Evolutionary conservation across 1,140 invertebrate genomes (phyloP).

Genomic region (Pogonognathellus flavescens): DNA sequence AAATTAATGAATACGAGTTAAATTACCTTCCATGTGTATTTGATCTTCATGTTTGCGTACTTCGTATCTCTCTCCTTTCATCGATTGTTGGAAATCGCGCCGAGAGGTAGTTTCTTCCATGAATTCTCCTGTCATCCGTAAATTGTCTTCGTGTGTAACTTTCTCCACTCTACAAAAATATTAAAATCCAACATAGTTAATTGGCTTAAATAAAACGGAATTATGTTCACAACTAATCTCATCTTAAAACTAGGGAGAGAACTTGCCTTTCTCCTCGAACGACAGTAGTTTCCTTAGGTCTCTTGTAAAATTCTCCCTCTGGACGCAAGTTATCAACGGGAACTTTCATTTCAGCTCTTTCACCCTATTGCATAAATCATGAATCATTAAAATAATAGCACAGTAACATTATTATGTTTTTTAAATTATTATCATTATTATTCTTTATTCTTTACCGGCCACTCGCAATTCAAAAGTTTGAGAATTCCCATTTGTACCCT

Average conservation of each 20-base stretch:
- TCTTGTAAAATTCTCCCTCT: conserved; percentile 73
- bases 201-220: too few relatives aligned
- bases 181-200: too few relatives aligned
- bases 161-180: conserved; percentile 72
- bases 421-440: too few relatives aligned
- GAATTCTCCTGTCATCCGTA: conserved; percentile 78
- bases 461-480: too few relatives aligned
- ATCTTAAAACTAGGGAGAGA: too few relatives aligned
- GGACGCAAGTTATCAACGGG: conserved; percentile 76
- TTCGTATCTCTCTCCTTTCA: conserved; percentile 71
- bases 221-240: too few relatives aligned
- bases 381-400: too few relatives aligned
- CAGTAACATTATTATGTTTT: too few relatives aligned
- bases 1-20: too few relatives aligned
- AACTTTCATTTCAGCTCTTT: conserved; percentile 70
- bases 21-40: conserved; percentile 69
- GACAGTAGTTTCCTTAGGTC: conserved; percentile 51
- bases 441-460: too few relatives aligned
- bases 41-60: conserved; percentile 73
- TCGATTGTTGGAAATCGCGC: conserved; percentile 68
- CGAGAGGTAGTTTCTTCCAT: conserved; percentile 31
- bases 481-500: too few relatives aligned
- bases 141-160: conserved; percentile 73
- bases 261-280: conserved; percentile 67
- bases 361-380: conserved; percentile 67